Evolutionary conservation across 2,888 invertebrate genomes (phyloP).

Genomic region (Sesia apiformis): DNA sequence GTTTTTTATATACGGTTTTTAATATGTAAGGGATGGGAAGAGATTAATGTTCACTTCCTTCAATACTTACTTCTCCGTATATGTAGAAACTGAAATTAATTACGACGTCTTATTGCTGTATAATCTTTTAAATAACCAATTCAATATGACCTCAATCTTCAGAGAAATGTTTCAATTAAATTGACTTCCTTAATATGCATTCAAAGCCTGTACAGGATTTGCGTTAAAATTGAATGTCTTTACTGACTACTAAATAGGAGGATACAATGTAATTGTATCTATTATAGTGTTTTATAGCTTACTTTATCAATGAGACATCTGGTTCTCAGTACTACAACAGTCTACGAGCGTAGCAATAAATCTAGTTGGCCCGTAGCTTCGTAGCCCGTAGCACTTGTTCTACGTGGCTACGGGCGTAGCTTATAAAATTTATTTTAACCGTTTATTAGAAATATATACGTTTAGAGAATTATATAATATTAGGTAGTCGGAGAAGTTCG

Average conservation of each 20-base stretch:
- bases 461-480: no score
- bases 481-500: no score
- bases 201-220: conserved; percentile 54
- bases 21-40: no score
- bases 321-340: conserved; percentile 8
- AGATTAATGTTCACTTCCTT: no score
- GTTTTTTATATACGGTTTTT: no score
- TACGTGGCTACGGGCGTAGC: conserved; percentile 14
- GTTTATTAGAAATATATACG: no score
- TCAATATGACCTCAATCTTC: background rate
- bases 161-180: conserved; percentile 11
- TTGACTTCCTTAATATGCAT: conserved; percentile 63
- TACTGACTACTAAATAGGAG: background rate
- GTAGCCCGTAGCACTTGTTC: conserved; percentile 19
- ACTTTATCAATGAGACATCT: conserved; percentile 1
- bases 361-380: conserved; percentile 31
- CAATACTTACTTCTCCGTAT: no score
- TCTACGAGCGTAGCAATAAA: conserved; percentile 39
- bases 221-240: conserved; percentile 52
- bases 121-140: no score
- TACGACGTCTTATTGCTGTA: no score
- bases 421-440: background rate
- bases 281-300: background rate
- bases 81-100: no score
- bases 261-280: background rate